Base-by-base conservation (phyloP, 2,797 vertebrate species). In the Echeneis naucrates region DNA sequence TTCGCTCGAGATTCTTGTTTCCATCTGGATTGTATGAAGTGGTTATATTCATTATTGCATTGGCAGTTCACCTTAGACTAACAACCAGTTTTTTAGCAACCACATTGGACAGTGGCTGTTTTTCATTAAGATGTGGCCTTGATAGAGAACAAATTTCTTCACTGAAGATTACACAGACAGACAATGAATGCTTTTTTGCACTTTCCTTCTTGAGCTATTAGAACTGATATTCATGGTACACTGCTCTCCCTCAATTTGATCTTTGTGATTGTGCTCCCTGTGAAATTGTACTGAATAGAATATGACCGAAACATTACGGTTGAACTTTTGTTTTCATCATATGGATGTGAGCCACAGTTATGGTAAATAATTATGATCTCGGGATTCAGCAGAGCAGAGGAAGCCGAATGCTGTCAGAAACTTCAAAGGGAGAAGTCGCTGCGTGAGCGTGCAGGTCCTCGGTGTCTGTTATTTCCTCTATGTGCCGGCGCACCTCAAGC, bases 301-400 rank as follows among this genome's bases (percentile, higher is more conserved):
- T 75, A 80, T 78, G 84, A 81, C 73, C 60, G 21, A 78, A 87
- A 76, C 77, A 69, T 35, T 53, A 60, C 52, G 24, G 69, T 72
- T 51, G 3, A 84, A 87, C 82, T 75, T 88, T 89, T 88, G 77
- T 87, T 90, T 87, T 86, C 65, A 19, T 76, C 70, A 76, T 75
- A 60, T 71, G 23, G 69, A 79, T 77, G 81, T 60, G 66, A 71
- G 81, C 77, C 24, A 35, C 26, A 61, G 78, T 78, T 81, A 80
- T 77, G 75, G 90, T 88, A 89, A 92, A 92, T 87, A 88, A 90
- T 89, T 84, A 85, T 78, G 84, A 86, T 85, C 66, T 73, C 75
- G 53, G 68, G 70, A 72, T 82, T 85, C 60, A 30, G 30, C 27
- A 44, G 78, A 70, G 77, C 66, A 76, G 73, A 81, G 68, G 85